Evolutionary conservation across 2,797 vertebrate species (phyloP).

Genomic region (Hypotaenidia philippensis): DNA sequence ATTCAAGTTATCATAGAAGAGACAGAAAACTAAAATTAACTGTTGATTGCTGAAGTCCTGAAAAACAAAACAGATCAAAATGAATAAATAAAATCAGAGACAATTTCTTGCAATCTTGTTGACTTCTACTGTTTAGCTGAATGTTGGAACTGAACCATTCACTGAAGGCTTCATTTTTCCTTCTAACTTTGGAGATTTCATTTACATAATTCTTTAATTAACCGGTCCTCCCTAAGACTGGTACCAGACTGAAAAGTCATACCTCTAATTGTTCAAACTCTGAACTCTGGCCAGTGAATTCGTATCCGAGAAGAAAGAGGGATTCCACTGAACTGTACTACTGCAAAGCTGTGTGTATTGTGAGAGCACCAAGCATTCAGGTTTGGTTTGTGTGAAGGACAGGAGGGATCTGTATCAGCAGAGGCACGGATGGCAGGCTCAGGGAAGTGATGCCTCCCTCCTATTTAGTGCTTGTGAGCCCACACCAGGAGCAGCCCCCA

Average conservation of each 20-base stretch:
- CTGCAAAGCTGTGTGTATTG: neutral
- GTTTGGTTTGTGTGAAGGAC: neutral
- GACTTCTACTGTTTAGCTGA: neutral
- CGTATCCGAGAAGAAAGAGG: neutral
- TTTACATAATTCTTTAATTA: neutral
- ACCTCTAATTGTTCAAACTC: neutral
- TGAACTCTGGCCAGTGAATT: neutral
- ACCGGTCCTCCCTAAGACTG: neutral
- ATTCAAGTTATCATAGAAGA: neutral
- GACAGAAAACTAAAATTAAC: neutral
- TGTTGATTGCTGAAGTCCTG: neutral
- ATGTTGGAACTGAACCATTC: neutral
- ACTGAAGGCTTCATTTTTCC: neutral
- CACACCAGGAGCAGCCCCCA: rapidly evolving
- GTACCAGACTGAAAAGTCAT: neutral
- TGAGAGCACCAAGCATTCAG: neutral
- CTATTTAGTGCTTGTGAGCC: neutral
- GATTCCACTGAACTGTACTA: neutral
- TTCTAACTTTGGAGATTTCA: neutral
- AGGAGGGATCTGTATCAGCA: neutral
- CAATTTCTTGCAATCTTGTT: neutral
- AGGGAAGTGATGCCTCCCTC: neutral
- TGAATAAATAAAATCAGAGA: neutral
- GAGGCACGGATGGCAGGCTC: neutral
- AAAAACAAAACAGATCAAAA: neutral